Conservation (phyloP, 1,140 invertebrate species). For the Daktulosphaira vitifoliae region DNA sequence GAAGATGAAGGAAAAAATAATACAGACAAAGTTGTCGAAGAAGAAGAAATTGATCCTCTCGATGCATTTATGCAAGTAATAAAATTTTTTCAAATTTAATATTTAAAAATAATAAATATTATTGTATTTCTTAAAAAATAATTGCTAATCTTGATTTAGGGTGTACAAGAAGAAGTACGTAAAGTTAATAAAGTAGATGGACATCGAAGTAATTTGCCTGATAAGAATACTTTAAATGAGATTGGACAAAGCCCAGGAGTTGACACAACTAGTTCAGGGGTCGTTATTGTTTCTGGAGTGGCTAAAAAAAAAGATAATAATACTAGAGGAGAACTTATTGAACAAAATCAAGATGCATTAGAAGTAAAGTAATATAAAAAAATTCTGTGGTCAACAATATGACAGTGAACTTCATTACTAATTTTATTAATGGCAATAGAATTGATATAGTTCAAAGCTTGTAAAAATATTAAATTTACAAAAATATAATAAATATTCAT, state of each 20-base stretch:
- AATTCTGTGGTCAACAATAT: no score
- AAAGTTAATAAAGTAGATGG: constrained; percentile 74
- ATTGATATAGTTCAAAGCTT: no score
- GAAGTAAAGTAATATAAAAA: no score
- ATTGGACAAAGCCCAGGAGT: constrained; percentile 32
- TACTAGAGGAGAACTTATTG: constrained; percentile 83
- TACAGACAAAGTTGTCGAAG: constrained; percentile 48
- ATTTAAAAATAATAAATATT: constrained; percentile 16
- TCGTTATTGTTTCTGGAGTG: constrained; percentile 80
- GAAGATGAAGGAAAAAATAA: constrained; percentile 44
- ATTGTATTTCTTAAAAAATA: no score
- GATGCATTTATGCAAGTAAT: constrained; percentile 92
- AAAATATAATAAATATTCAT: no score
- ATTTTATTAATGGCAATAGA: no score
- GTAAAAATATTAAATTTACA: no score
- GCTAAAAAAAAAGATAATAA: constrained; percentile 76
- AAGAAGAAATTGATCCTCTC: constrained; percentile 83
- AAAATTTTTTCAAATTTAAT: constrained; percentile 39
- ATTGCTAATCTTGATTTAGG: constrained; percentile 42
- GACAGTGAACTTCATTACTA: no score
- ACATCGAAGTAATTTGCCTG: constrained; percentile 41
- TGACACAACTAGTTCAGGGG: constrained; percentile 43
- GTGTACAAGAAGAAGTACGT: constrained; percentile 78
- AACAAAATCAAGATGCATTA: constrained; percentile 92
- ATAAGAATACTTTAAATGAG: constrained; percentile 34